A percentile compares a stretch with the other conserved stretches of the same genome.
Evolutionary conservation across 1,140 invertebrate genomes (phyloP).

Genomic region (Batillaria attramentaria): DNA sequence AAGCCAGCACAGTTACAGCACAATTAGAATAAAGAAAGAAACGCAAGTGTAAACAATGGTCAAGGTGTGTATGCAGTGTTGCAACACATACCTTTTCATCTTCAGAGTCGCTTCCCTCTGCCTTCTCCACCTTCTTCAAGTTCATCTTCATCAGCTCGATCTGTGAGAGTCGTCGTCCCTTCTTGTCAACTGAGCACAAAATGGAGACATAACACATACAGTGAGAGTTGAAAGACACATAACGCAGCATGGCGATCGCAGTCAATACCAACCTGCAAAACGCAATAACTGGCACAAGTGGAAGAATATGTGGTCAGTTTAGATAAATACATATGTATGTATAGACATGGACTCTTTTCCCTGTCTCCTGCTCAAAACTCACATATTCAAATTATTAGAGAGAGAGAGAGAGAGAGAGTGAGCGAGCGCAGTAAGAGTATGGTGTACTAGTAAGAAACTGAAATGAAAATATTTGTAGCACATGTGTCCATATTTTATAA

Average conservation of each 20-base stretch:
- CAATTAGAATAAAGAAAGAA: conserved; percentile 14
- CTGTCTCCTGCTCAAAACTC: too few species aligned
- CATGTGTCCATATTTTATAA: too few species aligned
- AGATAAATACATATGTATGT: too few species aligned
- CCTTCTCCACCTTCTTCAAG: conserved; percentile 92
- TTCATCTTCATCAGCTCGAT: conserved; percentile 65
- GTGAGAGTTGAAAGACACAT: too few species aligned
- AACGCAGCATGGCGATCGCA: not conserved
- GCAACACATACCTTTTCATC: conserved; percentile 56
- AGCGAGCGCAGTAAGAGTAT: too few species aligned
- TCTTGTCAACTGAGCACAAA: conserved; percentile 60
- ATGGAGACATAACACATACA: conserved; percentile 6
- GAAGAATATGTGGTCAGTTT: too few species aligned
- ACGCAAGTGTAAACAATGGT: not conserved
- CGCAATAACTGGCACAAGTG: too few species aligned
- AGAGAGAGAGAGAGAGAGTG: too few species aligned
- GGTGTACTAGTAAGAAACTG: too few species aligned
- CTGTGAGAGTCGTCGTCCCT: conserved; percentile 61
- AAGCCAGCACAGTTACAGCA: conserved; percentile 15
- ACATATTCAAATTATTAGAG: too few species aligned
- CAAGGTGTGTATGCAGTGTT: not conserved
- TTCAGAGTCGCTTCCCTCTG: conserved; percentile 68
- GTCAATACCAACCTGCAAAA: not conserved
- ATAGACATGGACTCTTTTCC: too few species aligned
- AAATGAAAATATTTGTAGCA: too few species aligned